Evolutionary conservation across 2,797 vertebrate species (phyloP).

Genomic region (Arremon aurantiirostris): DNA sequence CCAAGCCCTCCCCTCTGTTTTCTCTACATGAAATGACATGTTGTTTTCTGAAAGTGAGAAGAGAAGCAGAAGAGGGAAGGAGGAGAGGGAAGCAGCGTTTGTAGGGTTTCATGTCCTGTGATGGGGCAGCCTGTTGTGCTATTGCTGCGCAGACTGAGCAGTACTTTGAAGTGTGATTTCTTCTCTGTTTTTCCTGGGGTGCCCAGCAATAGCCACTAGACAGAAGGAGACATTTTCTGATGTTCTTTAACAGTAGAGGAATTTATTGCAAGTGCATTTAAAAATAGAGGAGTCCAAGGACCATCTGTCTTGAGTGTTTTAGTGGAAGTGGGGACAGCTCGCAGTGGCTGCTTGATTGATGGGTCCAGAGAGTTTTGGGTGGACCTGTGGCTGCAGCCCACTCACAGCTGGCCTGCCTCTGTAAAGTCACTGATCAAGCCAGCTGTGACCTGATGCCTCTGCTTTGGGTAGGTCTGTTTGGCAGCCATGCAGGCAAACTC

Average conservation of each 20-base stretch:
- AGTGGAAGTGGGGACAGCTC: not conserved
- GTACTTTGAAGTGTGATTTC: not conserved
- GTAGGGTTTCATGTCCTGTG: not conserved
- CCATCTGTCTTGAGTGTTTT: not conserved
- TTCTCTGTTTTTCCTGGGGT: not conserved
- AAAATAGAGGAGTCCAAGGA: not conserved
- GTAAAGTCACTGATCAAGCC: not conserved
- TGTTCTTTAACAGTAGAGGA: not conserved
- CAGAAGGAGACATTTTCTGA: not conserved
- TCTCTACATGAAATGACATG: accelerated
- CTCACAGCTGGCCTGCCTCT: not conserved
- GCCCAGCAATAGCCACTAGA: not conserved
- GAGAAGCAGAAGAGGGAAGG: not conserved
- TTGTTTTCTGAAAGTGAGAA: not conserved
- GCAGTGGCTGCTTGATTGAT: not conserved
- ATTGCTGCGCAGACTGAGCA: not conserved
- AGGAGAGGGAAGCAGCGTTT: not conserved
- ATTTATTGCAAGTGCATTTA: not conserved
- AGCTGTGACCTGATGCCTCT: not conserved
- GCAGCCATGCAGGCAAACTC: accelerated
- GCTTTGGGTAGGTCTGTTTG: not conserved
- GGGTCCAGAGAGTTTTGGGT: not conserved
- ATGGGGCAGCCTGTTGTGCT: not conserved
- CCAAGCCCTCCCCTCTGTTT: not conserved
- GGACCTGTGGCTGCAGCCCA: not conserved